Conservation (phyloP, 2,888 invertebrate species). For the Nesidiocoris tenuis region DNA sequence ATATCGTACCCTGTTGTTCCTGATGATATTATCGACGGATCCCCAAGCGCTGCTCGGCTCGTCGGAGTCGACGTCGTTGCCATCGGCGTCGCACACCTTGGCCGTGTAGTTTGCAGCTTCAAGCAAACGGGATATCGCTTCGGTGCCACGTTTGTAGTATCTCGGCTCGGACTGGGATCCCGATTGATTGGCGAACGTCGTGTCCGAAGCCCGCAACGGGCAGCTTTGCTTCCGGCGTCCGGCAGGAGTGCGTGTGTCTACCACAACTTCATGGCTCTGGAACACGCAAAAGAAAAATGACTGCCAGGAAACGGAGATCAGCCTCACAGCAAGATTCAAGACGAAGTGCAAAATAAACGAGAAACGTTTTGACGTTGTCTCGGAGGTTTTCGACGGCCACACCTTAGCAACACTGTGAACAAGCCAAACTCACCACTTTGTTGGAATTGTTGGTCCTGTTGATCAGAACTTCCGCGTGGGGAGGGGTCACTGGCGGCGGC, state of each 20-base stretch:
- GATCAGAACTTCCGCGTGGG: slow-evolving; percentile 42
- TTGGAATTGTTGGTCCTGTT: slow-evolving; percentile 45
- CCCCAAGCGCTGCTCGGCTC: slow-evolving; percentile 35
- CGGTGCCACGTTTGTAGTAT: slow-evolving; percentile 34
- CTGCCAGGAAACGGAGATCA: too few species aligned
- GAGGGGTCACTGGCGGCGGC: slow-evolving; percentile 41
- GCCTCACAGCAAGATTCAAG: too few species aligned
- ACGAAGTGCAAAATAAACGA: too few species aligned
- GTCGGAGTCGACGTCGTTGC: slow-evolving; percentile 29
- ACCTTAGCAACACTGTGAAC: too few species aligned
- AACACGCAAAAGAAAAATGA: neutral
- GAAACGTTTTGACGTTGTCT: too few species aligned
- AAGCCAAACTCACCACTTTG: slow-evolving; percentile 24
- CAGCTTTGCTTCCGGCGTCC: slow-evolving; percentile 80
- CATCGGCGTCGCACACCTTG: slow-evolving; percentile 17
- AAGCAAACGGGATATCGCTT: slow-evolving; percentile 50
- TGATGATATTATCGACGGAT: slow-evolving; percentile 37
- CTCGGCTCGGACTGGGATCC: slow-evolving; percentile 30
- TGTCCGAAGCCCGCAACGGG: slow-evolving; percentile 61
- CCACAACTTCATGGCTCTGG: slow-evolving; percentile 27
- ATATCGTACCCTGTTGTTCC: slow-evolving; percentile 41
- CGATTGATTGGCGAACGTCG: slow-evolving; percentile 16
- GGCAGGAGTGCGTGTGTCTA: slow-evolving; percentile 55
- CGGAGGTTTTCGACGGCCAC: too few species aligned
- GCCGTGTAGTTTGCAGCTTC: slow-evolving; percentile 52